Evolutionary conservation across 2,797 vertebrate species (phyloP).

Genomic region (Danio kyathit): DNA sequence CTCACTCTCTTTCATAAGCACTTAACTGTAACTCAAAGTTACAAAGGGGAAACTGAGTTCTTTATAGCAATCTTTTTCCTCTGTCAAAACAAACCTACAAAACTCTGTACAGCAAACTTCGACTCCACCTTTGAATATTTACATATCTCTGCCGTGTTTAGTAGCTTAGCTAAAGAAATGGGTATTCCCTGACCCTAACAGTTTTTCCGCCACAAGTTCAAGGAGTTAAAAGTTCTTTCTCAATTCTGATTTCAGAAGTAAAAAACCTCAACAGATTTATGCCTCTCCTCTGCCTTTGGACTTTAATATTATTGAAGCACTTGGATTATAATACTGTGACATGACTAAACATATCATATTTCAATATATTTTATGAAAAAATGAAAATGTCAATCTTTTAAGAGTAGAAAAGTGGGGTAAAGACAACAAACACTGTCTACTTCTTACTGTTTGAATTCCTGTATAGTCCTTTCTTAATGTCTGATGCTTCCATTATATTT

Average conservation of each 20-base stretch:
- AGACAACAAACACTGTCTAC: conserved; percentile 65
- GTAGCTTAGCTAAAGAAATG: conserved; percentile 21
- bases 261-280: conserved; percentile 54
- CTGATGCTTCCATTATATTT: conserved; percentile 74
- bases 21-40: conserved; percentile 48
- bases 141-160: conserved; percentile 46
- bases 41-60: conserved; percentile 26
- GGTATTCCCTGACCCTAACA: conserved; percentile 32
- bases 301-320: conserved; percentile 76
- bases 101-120: conserved; percentile 33
- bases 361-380: conserved; percentile 84
- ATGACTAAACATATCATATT: conserved; percentile 82
- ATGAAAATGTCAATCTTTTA: conserved; percentile 68
- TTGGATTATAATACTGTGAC: conserved; percentile 86
- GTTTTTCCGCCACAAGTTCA: conserved; percentile 66
- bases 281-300: conserved; percentile 51
- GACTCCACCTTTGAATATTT: conserved; percentile 17
- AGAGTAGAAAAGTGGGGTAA: conserved; percentile 62
- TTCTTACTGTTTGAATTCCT: conserved; percentile 70
- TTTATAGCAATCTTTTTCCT: conserved; percentile 25
- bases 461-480: conserved; percentile 72
- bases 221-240: conserved; percentile 78
- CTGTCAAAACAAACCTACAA: conserved; percentile 18
- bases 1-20: conserved; percentile 61
- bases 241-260: conserved; percentile 33